Base-by-base conservation (phyloP, 2,888 invertebrate genomes). In the Teleiodes luculella region DNA sequence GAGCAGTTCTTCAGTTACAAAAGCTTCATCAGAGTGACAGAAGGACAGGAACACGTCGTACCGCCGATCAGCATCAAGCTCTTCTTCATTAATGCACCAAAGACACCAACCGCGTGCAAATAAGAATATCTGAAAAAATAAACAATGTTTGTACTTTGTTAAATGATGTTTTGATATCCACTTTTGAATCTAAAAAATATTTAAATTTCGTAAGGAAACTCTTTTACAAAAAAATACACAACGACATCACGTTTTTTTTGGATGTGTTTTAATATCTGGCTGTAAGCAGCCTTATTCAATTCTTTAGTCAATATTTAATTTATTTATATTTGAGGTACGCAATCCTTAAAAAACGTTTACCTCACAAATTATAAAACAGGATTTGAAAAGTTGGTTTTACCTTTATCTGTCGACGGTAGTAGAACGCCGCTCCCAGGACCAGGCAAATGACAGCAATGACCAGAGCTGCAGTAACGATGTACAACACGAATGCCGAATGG, bases 31-130 rank as follows among this genome's bases (percentile, higher is more conserved):
- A 69, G 92, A 91, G 68, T 95, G 93, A 0, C 95, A 94, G 73
- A 93, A 96, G 59, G 95, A 95, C 51, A 97, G 88, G 73, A 96
- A 96, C 0, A 95, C 95, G 72, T 96, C 96, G 74, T 93, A 96
- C 11, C 18, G 35, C n/a, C 65, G 36, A 13, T 50, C 30, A 1
- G 37, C 30, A 14, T 50, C 50, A 10, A 50, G 30, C 4, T 50
- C 50, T 16, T 37, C 50, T 37, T 50, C 50, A 14, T 31, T 30
- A 11, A 50, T 14, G 28, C 50, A 37, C 24, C 37, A 24, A 13
- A 50, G 37, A 14, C 50, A 50, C 36, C 37, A 50, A 14, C 50
- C 50, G 4, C 50, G 36, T 4, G 50, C 50, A 28, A 37, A 50
- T 11, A 37, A 30, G 30, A 37, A 50, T 37, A 50, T 50, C 39